Evolutionary conservation across 2,888 invertebrate genomes (phyloP), one percentile per base, ranked within the genome.

Genomic region (Cynaeus angustus): DNA sequence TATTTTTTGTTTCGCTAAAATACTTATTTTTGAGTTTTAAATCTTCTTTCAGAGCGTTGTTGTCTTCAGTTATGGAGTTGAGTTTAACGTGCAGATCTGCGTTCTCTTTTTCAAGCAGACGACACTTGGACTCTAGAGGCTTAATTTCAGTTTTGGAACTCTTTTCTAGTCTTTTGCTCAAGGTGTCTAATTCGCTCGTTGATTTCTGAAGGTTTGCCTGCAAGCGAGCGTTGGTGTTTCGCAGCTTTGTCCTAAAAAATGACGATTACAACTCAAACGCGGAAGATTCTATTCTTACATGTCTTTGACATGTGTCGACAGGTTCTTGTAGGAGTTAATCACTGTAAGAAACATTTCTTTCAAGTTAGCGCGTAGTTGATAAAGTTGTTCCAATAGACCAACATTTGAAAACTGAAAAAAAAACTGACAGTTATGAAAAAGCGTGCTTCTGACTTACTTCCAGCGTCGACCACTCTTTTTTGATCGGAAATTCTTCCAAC

Each of bases 191-290:
- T 69, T 80, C 79, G 9, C 16, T 61, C 21, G 74, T 66, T 1
- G 73, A 75, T 21, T 72, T 75, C 41, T 78, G 73, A 0, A 79
- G 61, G 45, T 74, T 75, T 61, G 77, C 77, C 70, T 80, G 79
- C 16, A 80, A 58, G 13, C 76, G 74, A 0, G 48, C 58, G 43
- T 80, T 77, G n/a, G 75, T 75, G 5, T 78, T 76, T 41, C 71
- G 61, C 2, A 81, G 66, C 21, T 38, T 68, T 13, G 66, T 33
- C 56, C 66, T 33, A 7, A n/a, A n/a, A 33, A 33, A 33, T 6
- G 7, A 33, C 6, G 33, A 7, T n/a, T 7, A 33, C n/a, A n/a
- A n/a, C n/a, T n/a, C n/a, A n/a, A n/a, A n/a, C n/a, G n/a, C n/a
- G n/a, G 33, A 6, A 33, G 33, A 4, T 33, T 1, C 33, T 33